Evolutionary conservation across 2,797 vertebrate genomes (phyloP), one percentile per base, ranked within the genome.

Genomic region (Tokudaia tokunoshimensis): DNA sequence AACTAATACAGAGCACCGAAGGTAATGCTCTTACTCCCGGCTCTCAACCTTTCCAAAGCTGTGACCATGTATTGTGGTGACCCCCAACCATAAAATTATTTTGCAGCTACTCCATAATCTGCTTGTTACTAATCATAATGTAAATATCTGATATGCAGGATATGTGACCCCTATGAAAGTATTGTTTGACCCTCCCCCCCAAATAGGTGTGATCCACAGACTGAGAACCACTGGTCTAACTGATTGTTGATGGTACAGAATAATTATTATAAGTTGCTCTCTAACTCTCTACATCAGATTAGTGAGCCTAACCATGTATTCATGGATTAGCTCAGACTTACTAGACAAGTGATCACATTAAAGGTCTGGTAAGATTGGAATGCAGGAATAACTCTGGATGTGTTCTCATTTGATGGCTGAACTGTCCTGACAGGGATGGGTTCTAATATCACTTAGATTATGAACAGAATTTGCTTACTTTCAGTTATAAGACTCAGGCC

Each of bases 211-310:
- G 22, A 44, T 2, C 11, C 74, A 13, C 41, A 44, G 22, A 75
- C 26, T 44, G 22, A 75, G 74, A 44, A 44, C 37, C 70, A 44
- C 22, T 75, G 74, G 22, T 59, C 29, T 57, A 57, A 14, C 80
- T 61, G n/a, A 82, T 65, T 79, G 83, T 50, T 55, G 22, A 15
- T 79, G 24, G 7, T 44, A 31, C 24, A 74, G 20, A 44, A 17
- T 61, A 29, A 19, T 84, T 82, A 88, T 84, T 65, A 55, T 79
- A 82, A 57, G 55, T 59, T 91, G 29, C 10, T 91, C 87, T 91
- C 65, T 74, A 88, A 37, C 31, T 55, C 41, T 37, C 19, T 78
- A 24, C 85, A 65, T 94, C 82, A 59, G 22, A 47, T n/a, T 22
- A 52, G n/a, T 79, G 72, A 20, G 72, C 82, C 80, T 92, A 52